These are phyloP conservation scores for Drosophila funebris DNA, from an alignment of 1,140 invertebrate genomes.

Conservation along the genomic window DNA sequence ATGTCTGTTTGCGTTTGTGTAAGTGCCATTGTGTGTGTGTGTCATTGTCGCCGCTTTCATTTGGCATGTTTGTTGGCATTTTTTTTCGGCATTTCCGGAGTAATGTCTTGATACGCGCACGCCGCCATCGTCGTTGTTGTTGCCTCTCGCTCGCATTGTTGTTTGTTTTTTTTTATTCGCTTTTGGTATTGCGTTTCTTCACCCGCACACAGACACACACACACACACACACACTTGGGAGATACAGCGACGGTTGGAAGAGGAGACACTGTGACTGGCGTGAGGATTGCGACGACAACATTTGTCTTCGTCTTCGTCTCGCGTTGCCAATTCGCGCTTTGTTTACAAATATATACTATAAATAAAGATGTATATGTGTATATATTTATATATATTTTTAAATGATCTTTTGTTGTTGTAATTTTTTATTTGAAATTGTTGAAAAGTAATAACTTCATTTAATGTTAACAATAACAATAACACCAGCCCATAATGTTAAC, in stretches of 20 bases:
- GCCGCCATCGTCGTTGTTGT: background rate
- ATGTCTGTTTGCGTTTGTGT: background rate
- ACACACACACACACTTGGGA: background rate
- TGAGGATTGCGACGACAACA: conserved; percentile 19
- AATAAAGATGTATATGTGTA: background rate
- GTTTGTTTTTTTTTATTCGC: conserved; percentile 41
- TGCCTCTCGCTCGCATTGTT: conserved; percentile 23
- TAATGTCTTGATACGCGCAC: conserved; percentile 71
- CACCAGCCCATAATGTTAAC: conserved; percentile 26
- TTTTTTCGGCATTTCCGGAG: conserved; percentile 81
- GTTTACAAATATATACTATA: conserved; percentile 19
- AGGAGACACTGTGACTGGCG: conserved; percentile 25
- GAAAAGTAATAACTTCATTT: conserved; percentile 28
- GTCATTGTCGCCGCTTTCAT: conserved; percentile 29
- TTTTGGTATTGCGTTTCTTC: conserved; percentile 47
- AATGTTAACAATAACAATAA: conserved; percentile 31
- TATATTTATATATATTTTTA: conserved; percentile 2
- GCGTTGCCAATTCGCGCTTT: conserved; percentile 26
- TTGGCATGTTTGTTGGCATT: conserved; percentile 53
- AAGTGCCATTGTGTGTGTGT: background rate
- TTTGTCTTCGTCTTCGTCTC: conserved; percentile 31
- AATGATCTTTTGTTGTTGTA: conserved; percentile 10
- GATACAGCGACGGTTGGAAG: background rate
- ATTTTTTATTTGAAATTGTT: conserved; percentile 49
- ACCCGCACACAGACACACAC: conserved; percentile 24